Base-by-base conservation (phyloP, 1,140 invertebrate genomes). In the Parasteatoda tepidariorum region DNA sequence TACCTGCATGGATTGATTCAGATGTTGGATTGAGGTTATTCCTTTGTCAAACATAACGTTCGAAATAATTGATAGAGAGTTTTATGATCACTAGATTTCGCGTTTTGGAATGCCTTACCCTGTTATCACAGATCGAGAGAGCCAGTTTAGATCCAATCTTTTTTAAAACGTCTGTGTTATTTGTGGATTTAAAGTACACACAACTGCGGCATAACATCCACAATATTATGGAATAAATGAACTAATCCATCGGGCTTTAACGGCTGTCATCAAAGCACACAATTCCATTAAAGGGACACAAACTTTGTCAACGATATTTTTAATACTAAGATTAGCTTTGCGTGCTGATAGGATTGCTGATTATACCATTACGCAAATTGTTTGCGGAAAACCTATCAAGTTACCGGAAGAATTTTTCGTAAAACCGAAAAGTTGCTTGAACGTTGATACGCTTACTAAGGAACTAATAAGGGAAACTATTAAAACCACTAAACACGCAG, bases 221-320 rank as follows among this genome's bases (percentile, higher is more conserved):
- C 41, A 84, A 48, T 84, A 85, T 76, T 87, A 88, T 70, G 87
- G 87, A 0, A 67, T 87, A 26, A 57, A 78, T 6, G 86, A 87
- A 59, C 79, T 81, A 31, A 82, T 86, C 11, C 87, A 87, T 59
- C 33, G 75, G 7, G 78, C 78, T 0, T 34, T 87, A 2, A 85
- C 86, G 30, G 7, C 64, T 18, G 85, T 84, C 64, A 38, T 88
- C 6, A 76, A 41, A 66, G 34, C 73, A 61, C 73, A 66, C 15
- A 54, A 54, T n/a, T 26, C 24, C 26, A 26, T 54, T 3, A 11
- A 5, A 18, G 48, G 67, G 67, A 71, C 67, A 2, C 3, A 48
- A 11, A 71, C 24, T 3, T 54, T 54, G 26, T 3, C 41, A 4
- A 54, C 67, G 18, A 33, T 71, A 2, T 41, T 71, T 2, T 28